Base-by-base conservation (phyloP, 2,113 vertebrate species). In the Dicentrarchus labrax region DNA sequence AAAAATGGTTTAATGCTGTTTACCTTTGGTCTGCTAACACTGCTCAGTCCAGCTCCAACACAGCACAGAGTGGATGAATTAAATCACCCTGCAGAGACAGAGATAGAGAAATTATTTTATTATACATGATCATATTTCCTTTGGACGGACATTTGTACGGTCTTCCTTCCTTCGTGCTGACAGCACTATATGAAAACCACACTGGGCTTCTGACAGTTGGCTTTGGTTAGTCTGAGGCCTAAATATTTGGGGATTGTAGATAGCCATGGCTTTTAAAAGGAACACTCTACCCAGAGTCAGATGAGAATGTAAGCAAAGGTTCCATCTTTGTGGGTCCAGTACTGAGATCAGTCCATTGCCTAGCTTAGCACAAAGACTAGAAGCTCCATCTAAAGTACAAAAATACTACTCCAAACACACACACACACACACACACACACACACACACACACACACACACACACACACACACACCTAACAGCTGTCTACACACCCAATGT, bases 21-120 rank as follows among this genome's bases (percentile, higher is more conserved):
- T 92, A 91, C 91, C 92, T 93, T 90, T 88, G 87, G 86, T 81
- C 56, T 81, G 80, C 69, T 59, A 12, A 84, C 72, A 5, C 77
- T 36, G 80, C 71, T 88, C 79, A 86, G 83, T 75, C 56, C 84
- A 73, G 84, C 74, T 86, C 67, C 72, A 54, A 43, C 71, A 22
- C 79, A 19, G 76, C 76, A 19, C 81, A 22, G 48, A 66, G 54
- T 1, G 16, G 77, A 82, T 19, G 41, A 45, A 62, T 77, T 75
- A 75, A 80, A 38, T 86, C 88, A 41, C 60, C 82, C 89, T 93
- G 88, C 68, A 84, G 22, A 83, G 76, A 61, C 0, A 86, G 10
- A 78, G 4, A 83, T 16, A 45, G 17, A 71, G 22, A 73, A 30
- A 16, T 47, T 1, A 4, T 48, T 41, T 84, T 64, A 82, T 71